Base-by-base conservation (phyloP, 1,140 invertebrate genomes). In the Cydia fagiglandana region DNA sequence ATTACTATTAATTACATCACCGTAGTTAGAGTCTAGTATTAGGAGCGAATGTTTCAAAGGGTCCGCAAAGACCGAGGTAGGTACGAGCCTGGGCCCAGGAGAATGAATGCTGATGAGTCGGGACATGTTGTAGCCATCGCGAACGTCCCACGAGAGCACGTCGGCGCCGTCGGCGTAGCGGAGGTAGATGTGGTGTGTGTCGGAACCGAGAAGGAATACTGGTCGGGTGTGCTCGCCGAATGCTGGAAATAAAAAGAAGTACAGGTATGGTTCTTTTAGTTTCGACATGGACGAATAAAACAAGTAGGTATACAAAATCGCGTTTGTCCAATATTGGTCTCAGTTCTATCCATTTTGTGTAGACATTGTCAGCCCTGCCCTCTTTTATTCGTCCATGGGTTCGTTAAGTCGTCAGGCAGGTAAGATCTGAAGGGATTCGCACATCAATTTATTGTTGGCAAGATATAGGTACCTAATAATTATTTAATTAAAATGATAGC, bases 11-110 rank as follows among this genome's bases (percentile, higher is more conserved):
- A 85, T 73, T 4, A 84, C 80, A 24, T 87, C 86, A 17, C 75
- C 77, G 47, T 87, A 88, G 73, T 89, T 85, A 7, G 86, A 84
- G 74, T 89, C 86, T 1, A 89, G 76, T 64, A 88, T 75, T 10
- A 87, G 64, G 0, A 87, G 73, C 3, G 78, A 41, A 10, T 76
- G 79, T 74, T 82, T 83, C 9, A 85, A 64, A 9, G 79, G 81
- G 30, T 83, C 80, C 2, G 76, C 79, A 7, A 81, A 70, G 2
- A 86, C 86, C 3, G 85, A 84, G 7, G 82, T 86, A 6, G 87
- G 83, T 9, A 78, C 77, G 20, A 88, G 76, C 47, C 80, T 66
- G 0, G 85, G 85, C 9, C 81, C 85, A 0, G 87, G 77, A 7
- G 86, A 87, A 61, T 86, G 84, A 4, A 88, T 79, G 76, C 78